Evolutionary conservation across 2,888 invertebrate species (phyloP).

Genomic region (Agrotis puta): DNA sequence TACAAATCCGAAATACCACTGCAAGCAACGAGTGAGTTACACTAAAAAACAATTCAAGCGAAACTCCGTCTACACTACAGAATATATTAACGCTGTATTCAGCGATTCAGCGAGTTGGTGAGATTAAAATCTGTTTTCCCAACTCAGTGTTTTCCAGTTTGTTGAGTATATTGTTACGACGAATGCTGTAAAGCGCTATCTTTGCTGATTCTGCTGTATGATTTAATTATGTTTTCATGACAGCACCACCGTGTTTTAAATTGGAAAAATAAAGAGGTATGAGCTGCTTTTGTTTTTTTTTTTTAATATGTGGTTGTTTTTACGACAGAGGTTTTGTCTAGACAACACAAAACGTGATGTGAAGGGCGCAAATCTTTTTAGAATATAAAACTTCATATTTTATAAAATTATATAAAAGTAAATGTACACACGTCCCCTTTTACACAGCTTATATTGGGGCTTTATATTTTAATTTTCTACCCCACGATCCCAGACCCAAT

Average conservation of each 20-base stretch:
- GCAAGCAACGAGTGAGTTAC: constrained; percentile 11
- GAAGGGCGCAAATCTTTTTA: neutral
- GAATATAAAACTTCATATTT: too few species aligned
- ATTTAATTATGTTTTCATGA: constrained; percentile 48
- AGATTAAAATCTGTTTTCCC: constrained; percentile 59
- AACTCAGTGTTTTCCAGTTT: constrained; percentile 52
- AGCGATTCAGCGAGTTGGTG: constrained; percentile 44
- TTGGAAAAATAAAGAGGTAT: constrained; percentile 18
- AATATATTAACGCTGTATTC: constrained; percentile 54
- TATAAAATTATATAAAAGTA: too few species aligned
- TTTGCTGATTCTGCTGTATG: constrained; percentile 47
- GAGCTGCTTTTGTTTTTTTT: constrained; percentile 11
- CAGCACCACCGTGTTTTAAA: constrained; percentile 40
- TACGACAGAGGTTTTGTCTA: constrained; percentile 26
- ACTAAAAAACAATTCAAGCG: constrained; percentile 41
- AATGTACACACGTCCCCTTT: too few species aligned
- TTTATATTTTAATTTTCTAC: too few species aligned
- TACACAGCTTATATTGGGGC: too few species aligned
- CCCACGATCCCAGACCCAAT: too few species aligned
- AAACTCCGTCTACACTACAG: constrained; percentile 30
- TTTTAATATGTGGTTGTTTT: constrained; percentile 22
- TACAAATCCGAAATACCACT: constrained; percentile 35
- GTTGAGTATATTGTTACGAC: constrained; percentile 47
- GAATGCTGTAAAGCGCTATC: constrained; percentile 46
- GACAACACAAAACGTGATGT: neutral